Conservation (phyloP, 2,113 vertebrate genomes). For the Columbina picui region DNA sequence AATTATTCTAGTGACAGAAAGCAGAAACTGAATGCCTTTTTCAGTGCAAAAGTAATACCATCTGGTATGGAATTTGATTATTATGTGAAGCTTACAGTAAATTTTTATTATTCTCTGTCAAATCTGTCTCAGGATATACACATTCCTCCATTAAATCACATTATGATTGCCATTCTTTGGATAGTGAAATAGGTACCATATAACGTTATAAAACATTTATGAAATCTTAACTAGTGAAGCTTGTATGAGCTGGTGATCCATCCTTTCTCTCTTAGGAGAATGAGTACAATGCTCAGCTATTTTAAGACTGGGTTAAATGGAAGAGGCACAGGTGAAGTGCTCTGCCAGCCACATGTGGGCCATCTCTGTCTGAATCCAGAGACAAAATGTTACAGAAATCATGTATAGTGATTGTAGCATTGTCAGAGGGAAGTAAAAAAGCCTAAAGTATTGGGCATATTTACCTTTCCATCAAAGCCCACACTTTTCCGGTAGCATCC, state of each 20-base stretch:
- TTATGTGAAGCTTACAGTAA: neutral
- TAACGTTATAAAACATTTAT: conserved; percentile 15
- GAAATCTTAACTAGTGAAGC: neutral
- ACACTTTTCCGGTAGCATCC: neutral
- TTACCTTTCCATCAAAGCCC: neutral
- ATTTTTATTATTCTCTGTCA: conserved; percentile 5
- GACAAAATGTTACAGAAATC: neutral
- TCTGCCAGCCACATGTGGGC: neutral
- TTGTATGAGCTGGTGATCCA: neutral
- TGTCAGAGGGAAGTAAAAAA: neutral
- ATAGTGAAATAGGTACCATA: neutral
- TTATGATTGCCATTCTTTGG: conserved; percentile 1
- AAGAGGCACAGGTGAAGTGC: neutral
- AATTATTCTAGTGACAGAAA: neutral
- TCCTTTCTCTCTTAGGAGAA: conserved; percentile 12
- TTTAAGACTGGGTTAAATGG: neutral
- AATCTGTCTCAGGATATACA: neutral
- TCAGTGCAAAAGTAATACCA: neutral
- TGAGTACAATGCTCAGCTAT: neutral
- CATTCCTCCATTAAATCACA: neutral
- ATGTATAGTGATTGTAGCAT: neutral
- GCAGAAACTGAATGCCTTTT: neutral
- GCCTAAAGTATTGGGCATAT: neutral
- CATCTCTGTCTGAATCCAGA: conserved; percentile 1
- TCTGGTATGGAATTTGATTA: conserved; percentile 17